Conservation (phyloP, 2,888 invertebrate species). For the Altica lythri region DNA sequence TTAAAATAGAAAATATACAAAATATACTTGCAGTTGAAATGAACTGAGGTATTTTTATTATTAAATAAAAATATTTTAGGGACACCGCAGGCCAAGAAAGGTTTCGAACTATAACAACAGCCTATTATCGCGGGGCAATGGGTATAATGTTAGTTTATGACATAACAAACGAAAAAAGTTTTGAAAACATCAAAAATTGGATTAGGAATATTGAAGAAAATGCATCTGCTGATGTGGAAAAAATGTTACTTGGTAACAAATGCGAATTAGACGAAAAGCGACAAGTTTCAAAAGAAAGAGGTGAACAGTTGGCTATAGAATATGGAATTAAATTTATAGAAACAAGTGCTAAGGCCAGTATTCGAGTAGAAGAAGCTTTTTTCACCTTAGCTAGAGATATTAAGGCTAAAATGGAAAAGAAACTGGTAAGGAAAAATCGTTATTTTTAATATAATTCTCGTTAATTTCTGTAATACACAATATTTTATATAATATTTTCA, state of each 20-base stretch:
- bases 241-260: conserved; percentile 96
- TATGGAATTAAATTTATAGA: conserved; percentile 99
- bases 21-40: no score
- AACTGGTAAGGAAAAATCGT: conserved; percentile 73
- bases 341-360: conserved; percentile 97
- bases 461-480: neutral
- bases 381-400: conserved; percentile 96
- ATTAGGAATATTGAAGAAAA: conserved; percentile 99
- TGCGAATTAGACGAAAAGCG: conserved; percentile 96
- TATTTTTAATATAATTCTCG: conserved; percentile 9
- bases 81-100: conserved; percentile 99
- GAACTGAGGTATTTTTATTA: no score
- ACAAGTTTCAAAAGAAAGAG: conserved; percentile 94
- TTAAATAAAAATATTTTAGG: conserved; percentile 51
- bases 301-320: conserved; percentile 95
- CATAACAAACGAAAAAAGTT: conserved; percentile 98
- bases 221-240: conserved; percentile 97
- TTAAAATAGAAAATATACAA: neutral
- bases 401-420: conserved; percentile 97
- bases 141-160: conserved; percentile 99
- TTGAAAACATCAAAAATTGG: conserved; percentile 99
- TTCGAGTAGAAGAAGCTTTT: conserved; percentile 98
- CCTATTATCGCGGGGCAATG: conserved; percentile 99
- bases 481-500: neutral
- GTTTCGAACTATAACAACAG: conserved; percentile 98